phyloP scores from a whole-genome alignment of 2,113 vertebrate species.

The Proteles cristata region DNA sequence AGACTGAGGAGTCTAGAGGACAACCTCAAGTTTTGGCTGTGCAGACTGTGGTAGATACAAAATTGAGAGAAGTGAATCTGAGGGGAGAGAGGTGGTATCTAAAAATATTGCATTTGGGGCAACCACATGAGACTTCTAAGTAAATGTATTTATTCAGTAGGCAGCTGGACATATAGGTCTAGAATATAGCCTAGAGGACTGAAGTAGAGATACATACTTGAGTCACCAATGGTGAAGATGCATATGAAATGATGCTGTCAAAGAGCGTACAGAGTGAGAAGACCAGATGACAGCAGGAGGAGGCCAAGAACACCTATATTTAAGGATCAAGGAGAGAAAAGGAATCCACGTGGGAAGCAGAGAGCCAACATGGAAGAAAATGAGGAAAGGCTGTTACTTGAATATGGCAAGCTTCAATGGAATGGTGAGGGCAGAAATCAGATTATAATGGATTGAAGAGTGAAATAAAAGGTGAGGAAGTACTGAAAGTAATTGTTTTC shows the following conservation, averaged over 20 bases:
- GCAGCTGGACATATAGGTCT: not conserved
- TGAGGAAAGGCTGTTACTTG: not conserved
- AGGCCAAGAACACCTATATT: not conserved
- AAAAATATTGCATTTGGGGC: not conserved
- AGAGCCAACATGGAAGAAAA: not conserved
- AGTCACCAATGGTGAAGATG: not conserved
- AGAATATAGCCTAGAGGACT: not conserved
- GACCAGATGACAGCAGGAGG: not conserved
- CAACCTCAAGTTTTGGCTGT: not conserved
- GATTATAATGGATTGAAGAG: not conserved
- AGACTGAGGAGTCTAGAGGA: not conserved
- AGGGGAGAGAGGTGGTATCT: not conserved
- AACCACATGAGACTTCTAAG: not conserved
- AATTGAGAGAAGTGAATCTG: not conserved
- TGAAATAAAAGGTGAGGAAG: not conserved
- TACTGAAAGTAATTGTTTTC: not conserved
- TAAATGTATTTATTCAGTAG: not conserved
- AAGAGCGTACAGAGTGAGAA: not conserved
- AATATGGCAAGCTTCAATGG: not conserved
- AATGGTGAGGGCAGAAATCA: not conserved
- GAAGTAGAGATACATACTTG: not conserved
- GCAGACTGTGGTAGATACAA: not conserved
- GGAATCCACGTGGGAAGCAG: not conserved
- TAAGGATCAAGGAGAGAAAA: slow-evolving; percentile 3
- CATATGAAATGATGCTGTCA: not conserved